A percentile compares a stretch with the other conserved stretches of the same genome.
Conservation (phyloP, 2,797 vertebrate genomes). For the Poliocrania exsul region DNA sequence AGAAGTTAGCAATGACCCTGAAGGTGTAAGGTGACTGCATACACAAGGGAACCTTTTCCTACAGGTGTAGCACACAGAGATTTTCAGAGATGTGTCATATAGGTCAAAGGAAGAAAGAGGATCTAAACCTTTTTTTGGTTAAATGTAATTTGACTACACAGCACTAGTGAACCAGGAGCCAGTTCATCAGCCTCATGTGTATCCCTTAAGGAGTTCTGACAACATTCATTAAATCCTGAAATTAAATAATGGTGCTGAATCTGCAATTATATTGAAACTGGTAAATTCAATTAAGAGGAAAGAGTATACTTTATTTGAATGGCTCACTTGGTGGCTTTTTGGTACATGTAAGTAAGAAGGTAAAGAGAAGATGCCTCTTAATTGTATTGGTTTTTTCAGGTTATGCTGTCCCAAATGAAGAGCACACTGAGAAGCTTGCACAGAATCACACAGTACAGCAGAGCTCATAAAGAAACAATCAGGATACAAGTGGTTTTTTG, state of each 20-base stretch:
- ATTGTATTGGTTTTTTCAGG: neutral
- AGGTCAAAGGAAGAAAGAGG: neutral
- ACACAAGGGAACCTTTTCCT: neutral
- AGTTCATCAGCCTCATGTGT: neutral
- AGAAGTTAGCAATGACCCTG: neutral
- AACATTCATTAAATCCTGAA: conserved; percentile 14
- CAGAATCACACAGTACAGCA: neutral
- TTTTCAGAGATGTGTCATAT: neutral
- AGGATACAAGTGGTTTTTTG: fast-evolving
- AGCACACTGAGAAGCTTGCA: neutral
- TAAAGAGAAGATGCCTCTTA: neutral
- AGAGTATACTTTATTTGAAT: neutral
- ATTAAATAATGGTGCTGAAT: conserved; percentile 32
- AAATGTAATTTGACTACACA: neutral
- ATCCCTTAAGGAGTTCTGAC: conserved; percentile 26
- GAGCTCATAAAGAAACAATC: neutral
- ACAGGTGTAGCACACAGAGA: neutral
- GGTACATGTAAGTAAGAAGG: neutral
- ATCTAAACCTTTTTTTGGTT: neutral
- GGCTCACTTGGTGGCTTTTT: conserved; percentile 1
- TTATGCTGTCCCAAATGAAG: neutral
- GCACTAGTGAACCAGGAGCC: neutral
- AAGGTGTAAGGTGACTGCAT: neutral
- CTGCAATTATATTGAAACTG: neutral
- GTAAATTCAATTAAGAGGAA: conserved; percentile 31